A percentile compares a stretch with the other conserved stretches of the same genome.
phyloP scores from a whole-genome alignment of 1,140 invertebrate genomes.

The Drosophila miranda region DNA sequence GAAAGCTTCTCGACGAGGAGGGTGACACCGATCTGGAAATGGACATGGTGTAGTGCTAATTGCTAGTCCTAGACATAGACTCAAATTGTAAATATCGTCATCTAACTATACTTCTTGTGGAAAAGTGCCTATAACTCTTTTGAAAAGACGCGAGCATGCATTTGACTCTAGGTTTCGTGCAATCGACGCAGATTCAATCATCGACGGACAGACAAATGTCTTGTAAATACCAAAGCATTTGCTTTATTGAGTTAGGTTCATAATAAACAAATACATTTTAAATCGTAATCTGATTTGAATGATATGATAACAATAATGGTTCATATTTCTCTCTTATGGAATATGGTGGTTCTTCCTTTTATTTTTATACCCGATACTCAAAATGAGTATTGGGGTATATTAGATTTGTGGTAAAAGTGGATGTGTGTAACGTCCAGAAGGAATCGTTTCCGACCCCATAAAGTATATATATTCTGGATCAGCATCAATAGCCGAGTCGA shows the following conservation, averaged over 20 bases:
- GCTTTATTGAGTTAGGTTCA: constrained; percentile 25
- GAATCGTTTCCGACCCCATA: no score
- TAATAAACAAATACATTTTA: constrained; percentile 22
- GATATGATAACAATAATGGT: background rate
- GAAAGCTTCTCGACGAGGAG: constrained; percentile 63
- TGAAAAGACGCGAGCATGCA: constrained; percentile 19
- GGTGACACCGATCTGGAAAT: constrained; percentile 68
- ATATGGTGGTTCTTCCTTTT: no score
- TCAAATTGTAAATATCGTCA: constrained; percentile 33
- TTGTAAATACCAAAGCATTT: constrained; percentile 50
- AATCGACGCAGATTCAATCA: constrained; percentile 10
- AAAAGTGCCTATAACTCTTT: constrained; percentile 63
- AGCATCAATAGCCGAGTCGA: no score
- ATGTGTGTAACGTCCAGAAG: no score
- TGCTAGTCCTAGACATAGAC: constrained; percentile 20
- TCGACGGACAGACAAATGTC: background rate
- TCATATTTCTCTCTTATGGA: no score
- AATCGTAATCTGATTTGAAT: constrained; percentile 10
- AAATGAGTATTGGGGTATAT: no score
- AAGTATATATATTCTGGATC: no score
- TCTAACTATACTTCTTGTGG: constrained; percentile 32
- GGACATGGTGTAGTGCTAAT: constrained; percentile 63
- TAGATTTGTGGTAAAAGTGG: no score
- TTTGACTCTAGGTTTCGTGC: constrained; percentile 52
- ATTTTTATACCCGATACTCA: no score